A percentile compares a stretch with the other conserved stretches of the same genome.
phyloP scores from a whole-genome alignment of 2,113 vertebrate genomes.

The Alligator mississippiensis region DNA sequence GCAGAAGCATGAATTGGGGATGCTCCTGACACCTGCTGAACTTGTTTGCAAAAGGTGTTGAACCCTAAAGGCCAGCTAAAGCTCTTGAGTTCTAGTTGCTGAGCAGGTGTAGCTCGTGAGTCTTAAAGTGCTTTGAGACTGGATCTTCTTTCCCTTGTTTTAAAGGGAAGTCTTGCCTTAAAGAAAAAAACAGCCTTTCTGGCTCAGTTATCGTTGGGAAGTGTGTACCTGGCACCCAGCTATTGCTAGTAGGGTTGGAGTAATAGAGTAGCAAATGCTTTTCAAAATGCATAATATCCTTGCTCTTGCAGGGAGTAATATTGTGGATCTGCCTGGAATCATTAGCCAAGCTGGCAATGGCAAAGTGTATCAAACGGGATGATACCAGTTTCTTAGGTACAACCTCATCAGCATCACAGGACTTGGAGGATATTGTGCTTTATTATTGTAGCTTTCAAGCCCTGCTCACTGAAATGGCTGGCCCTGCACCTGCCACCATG shows the following conservation, averaged over 20 bases:
- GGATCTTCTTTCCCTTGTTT: too few species aligned
- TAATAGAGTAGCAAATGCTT: neutral
- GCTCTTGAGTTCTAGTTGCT: too few species aligned
- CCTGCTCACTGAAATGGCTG: neutral
- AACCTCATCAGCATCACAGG: neutral
- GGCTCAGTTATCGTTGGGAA: neutral
- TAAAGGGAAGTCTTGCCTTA: too few species aligned
- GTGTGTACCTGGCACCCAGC: neutral
- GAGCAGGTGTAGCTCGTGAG: too few species aligned
- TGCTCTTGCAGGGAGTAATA: neutral
- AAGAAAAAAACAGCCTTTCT: neutral
- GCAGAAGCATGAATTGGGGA: neutral
- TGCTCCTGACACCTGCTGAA: neutral
- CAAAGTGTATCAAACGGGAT: neutral
- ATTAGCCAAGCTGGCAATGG: neutral
- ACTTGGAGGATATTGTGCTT: too few species aligned
- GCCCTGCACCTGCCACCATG: neutral
- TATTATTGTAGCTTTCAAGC: too few species aligned
- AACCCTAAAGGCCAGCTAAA: neutral
- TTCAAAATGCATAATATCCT: neutral
- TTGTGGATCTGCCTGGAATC: neutral
- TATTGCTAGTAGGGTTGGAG: neutral
- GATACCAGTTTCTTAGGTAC: neutral
- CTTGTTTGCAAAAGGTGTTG: neutral
- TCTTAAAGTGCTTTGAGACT: too few species aligned